A percentile compares a stretch with the other conserved stretches of the same genome.
phyloP scores from a whole-genome alignment of 64 coral and sea anemone genomes.

The Dendronephthya gigantea region DNA sequence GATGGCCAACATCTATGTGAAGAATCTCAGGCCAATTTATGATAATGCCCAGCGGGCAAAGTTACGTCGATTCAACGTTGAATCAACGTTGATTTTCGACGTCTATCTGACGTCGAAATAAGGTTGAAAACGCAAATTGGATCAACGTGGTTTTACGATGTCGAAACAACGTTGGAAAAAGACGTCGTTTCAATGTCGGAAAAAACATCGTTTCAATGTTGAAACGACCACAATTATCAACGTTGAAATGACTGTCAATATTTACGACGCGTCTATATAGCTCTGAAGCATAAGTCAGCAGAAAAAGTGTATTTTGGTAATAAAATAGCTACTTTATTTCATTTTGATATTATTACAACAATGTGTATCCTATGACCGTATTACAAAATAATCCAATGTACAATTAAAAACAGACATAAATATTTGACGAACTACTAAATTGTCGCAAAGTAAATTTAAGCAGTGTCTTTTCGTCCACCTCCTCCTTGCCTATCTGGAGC shows the following conservation, averaged over 20 bases:
- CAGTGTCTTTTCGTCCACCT: not conserved
- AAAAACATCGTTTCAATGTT: not conserved
- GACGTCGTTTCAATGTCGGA: not conserved
- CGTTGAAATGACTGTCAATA: too few relatives aligned
- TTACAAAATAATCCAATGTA: too few relatives aligned
- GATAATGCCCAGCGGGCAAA: not conserved
- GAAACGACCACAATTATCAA: not conserved
- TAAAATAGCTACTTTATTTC: too few relatives aligned
- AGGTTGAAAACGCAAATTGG: constrained; percentile 1
- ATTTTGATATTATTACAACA: not conserved
- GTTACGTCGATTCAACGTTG: not conserved
- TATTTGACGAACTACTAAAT: not conserved
- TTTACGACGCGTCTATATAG: too few relatives aligned
- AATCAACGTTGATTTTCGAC: not conserved
- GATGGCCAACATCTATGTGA: too few relatives aligned
- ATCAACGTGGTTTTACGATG: not conserved
- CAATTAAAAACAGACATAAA: not conserved
- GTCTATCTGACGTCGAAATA: not conserved
- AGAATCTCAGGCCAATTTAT: too few relatives aligned
- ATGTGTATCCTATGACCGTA: not conserved
- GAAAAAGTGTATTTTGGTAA: too few relatives aligned
- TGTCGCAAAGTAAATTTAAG: not conserved
- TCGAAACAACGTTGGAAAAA: not conserved
- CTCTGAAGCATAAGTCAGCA: too few relatives aligned
- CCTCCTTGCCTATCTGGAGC: not conserved